Conservation (phyloP, 2,113 vertebrate species). For the Apteryx mantelli region DNA sequence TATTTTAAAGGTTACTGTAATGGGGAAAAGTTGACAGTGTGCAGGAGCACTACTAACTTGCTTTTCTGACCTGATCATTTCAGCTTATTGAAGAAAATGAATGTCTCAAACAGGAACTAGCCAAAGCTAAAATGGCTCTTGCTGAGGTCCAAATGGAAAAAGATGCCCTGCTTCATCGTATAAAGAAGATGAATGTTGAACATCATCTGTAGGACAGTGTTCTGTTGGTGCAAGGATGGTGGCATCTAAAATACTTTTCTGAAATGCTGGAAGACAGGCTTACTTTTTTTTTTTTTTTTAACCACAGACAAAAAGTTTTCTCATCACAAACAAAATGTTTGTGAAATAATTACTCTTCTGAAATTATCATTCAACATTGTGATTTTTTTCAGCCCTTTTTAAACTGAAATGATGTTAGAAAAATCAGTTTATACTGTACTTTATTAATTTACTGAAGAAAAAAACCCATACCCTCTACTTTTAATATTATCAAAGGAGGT, state of each 20-base stretch:
- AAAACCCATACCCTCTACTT: conserved; percentile 42
- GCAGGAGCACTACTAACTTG: not conserved
- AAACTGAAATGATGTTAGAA: conserved; percentile 47
- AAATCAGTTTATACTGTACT: conserved; percentile 49
- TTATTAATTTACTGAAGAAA: conserved; percentile 57
- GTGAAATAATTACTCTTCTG: conserved; percentile 25
- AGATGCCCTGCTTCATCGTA: conserved; percentile 88
- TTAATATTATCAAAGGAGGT: conserved; percentile 55
- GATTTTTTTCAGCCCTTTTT: conserved; percentile 45
- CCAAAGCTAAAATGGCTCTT: conserved; percentile 93
- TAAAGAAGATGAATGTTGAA: conserved; percentile 82
- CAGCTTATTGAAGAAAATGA: conserved; percentile 95
- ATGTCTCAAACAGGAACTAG: conserved; percentile 92
- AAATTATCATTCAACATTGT: conserved; percentile 20
- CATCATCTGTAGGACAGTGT: conserved; percentile 50
- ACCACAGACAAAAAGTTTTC: not conserved
- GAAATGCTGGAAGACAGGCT: not conserved
- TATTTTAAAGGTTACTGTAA: not conserved
- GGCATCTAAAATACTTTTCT: conserved; percentile 22
- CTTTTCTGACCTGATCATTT: conserved; percentile 44
- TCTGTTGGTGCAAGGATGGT: conserved; percentile 13
- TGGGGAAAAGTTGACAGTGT: not conserved
- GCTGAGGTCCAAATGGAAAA: conserved; percentile 95
- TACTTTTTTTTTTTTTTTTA: not conserved
- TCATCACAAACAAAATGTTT: conserved; percentile 49